phyloP scores from a whole-genome alignment of 2,888 invertebrate genomes.

The Caenorhabditis sp. region DNA sequence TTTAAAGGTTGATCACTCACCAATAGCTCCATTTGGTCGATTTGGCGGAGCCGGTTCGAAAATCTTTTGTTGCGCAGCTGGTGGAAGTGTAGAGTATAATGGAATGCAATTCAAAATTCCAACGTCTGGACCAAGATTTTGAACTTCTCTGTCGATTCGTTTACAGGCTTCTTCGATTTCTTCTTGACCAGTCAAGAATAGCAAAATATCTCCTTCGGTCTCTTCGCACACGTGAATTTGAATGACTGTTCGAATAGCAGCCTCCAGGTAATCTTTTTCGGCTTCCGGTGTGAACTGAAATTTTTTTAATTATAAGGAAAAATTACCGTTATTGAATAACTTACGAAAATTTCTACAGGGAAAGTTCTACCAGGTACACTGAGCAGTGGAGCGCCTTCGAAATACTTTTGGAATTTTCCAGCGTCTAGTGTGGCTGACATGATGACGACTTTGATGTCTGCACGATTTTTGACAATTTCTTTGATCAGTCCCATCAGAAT shows the following conservation, averaged over 20 bases:
- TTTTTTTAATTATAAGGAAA: not conserved
- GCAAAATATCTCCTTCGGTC: slow-evolving; percentile 82
- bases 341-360: slow-evolving; percentile 89
- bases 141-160: slow-evolving; percentile 91
- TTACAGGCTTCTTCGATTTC: slow-evolving; percentile 99
- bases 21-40: slow-evolving; percentile 86
- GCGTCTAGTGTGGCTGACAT: slow-evolving; percentile 99
- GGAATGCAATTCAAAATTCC: slow-evolving; percentile 98
- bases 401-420: slow-evolving; percentile 97
- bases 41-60: slow-evolving; percentile 95
- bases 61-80: slow-evolving; percentile 85
- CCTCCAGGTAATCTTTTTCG: slow-evolving; percentile 95
- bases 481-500: slow-evolving; percentile 92
- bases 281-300: slow-evolving; percentile 91
- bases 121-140: slow-evolving; percentile 86
- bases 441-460: slow-evolving; percentile 92
- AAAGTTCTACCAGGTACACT: slow-evolving; percentile 95
- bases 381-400: slow-evolving; percentile 97
- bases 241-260: slow-evolving; percentile 94
- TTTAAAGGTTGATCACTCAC: slow-evolving; percentile 71
- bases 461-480: slow-evolving; percentile 90
- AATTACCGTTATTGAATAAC: too few relatives aligned
- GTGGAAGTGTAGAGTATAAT: slow-evolving; percentile 95
- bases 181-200: slow-evolving; percentile 85
- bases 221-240: slow-evolving; percentile 87